Percentiles rank a stretch among this genome's conserved stretches.
Conservation (phyloP, 23 tunicate species). For the Ascidia mentula region DNA sequence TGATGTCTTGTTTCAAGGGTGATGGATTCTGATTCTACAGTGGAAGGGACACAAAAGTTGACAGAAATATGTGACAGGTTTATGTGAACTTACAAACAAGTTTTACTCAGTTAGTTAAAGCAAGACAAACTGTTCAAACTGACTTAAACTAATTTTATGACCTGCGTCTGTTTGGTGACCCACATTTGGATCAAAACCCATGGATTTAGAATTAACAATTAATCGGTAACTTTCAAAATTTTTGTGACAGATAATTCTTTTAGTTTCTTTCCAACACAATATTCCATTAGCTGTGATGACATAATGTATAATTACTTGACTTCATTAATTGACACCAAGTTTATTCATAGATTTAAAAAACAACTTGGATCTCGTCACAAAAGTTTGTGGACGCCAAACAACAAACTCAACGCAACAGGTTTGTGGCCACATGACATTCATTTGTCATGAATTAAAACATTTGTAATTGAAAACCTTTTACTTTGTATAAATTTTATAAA, state of each 20-base stretch:
- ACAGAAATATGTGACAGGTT: slow-evolving; percentile 40
- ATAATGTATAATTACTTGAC: background rate
- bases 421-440: no score
- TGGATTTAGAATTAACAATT: no score
- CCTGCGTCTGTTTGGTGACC: no score
- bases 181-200: no score
- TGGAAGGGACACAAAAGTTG: slow-evolving; percentile 48
- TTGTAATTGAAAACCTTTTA: background rate
- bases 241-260: no score
- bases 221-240: no score
- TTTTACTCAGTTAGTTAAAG: no score
- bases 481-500: background rate
- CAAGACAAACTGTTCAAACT: no score
- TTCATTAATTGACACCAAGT: background rate
- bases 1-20: slow-evolving; percentile 22
- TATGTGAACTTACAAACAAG: no score
- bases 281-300: no score
- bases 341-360: slow-evolving; percentile 25
- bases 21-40: slow-evolving; percentile 51
- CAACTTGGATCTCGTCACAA: slow-evolving; percentile 23
- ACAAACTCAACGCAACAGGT: background rate
- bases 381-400: slow-evolving; percentile 16
- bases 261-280: no score
- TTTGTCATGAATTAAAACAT: background rate
- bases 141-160: no score